Conservation (phyloP, 2,797 vertebrate genomes). For the Bradypodion ventrale region DNA sequence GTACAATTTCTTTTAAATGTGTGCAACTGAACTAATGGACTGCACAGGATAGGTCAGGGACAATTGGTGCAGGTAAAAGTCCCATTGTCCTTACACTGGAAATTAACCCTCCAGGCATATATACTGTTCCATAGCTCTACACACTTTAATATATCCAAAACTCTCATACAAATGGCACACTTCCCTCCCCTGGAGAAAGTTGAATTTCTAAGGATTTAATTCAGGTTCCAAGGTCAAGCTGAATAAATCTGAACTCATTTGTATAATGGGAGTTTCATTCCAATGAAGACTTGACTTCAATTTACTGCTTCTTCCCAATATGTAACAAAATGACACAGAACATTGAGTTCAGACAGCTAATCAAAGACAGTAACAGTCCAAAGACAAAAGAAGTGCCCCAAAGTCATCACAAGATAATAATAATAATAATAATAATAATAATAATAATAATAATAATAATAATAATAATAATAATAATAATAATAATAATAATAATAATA, state of each 20-base stretch:
- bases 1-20: neutral
- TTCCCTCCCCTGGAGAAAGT: slow-evolving; percentile 80
- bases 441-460: too few relatives aligned
- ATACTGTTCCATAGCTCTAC: slow-evolving; percentile 56
- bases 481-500: too few relatives aligned
- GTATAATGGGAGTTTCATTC: slow-evolving; percentile 82
- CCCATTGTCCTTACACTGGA: slow-evolving; percentile 77
- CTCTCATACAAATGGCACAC: slow-evolving; percentile 74
- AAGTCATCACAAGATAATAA: slow-evolving; percentile 59
- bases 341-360: slow-evolving; percentile 77
- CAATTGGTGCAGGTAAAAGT: slow-evolving; percentile 79
- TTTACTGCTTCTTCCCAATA: slow-evolving; percentile 77
- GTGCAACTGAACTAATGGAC: slow-evolving; percentile 4
- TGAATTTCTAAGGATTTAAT: slow-evolving; percentile 82
- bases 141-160: slow-evolving; percentile 73
- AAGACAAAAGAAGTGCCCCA: slow-evolving; percentile 73
- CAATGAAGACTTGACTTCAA: slow-evolving; percentile 80
- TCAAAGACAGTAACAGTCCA: slow-evolving; percentile 67
- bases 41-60: slow-evolving; percentile 55
- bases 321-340: slow-evolving; percentile 77
- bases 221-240: slow-evolving; percentile 83
- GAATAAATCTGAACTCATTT: slow-evolving; percentile 80
- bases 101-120: slow-evolving; percentile 75
- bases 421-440: too few relatives aligned
- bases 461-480: too few relatives aligned